phyloP scores from a whole-genome alignment of 2,888 invertebrate genomes.

The Xestia ashworthii region DNA sequence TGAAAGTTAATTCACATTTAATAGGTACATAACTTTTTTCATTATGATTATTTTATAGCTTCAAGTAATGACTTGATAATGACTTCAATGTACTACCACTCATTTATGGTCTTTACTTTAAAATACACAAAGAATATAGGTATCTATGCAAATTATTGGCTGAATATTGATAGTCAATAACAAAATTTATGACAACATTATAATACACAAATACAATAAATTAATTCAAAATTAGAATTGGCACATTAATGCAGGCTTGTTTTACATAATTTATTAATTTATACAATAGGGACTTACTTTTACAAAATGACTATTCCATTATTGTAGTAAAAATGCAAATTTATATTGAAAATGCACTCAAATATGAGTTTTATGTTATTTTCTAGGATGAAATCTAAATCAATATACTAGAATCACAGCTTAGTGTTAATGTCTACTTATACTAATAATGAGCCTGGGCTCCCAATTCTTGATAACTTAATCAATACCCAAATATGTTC shows the following conservation, averaged over 20 bases:
- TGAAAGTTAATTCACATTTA: neutral
- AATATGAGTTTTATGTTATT: neutral
- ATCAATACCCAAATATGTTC: neutral
- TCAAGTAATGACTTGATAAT: neutral
- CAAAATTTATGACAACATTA: no score
- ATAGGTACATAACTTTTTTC: neutral
- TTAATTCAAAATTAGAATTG: no score
- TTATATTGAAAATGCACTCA: neutral
- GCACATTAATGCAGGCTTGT: neutral
- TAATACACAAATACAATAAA: no score
- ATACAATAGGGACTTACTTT: neutral
- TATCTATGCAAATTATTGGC: no score
- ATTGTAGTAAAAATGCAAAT: no score
- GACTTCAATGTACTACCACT: neutral
- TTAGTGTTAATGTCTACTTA: neutral
- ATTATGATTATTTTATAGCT: neutral
- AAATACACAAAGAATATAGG: neutral
- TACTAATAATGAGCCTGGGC: neutral
- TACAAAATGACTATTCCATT: neutral
- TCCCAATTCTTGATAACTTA: neutral
- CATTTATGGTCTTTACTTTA: neutral
- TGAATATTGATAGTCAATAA: no score
- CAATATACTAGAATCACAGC: neutral
- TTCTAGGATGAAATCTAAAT: neutral
- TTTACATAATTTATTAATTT: neutral